A percentile compares a stretch with the other conserved stretches of the same genome.
These are phyloP conservation scores for Cercocebus atys DNA, from an alignment of 2,113 vertebrate species.

Conservation along the genomic window DNA sequence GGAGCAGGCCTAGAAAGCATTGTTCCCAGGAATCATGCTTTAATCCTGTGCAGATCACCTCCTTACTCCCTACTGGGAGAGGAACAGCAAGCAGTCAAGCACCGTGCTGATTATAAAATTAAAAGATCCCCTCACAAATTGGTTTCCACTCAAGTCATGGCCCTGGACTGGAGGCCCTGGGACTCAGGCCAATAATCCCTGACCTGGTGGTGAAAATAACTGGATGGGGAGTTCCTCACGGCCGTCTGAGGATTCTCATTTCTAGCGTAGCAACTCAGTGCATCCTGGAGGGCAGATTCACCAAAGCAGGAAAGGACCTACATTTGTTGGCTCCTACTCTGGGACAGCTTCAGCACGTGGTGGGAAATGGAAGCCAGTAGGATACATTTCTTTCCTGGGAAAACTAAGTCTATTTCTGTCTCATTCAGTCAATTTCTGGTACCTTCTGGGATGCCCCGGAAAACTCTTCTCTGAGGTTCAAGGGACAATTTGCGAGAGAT, in stretches of 20 bases:
- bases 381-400: background rate
- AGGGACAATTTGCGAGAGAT: background rate
- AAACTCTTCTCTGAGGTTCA: background rate
- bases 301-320: background rate
- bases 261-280: background rate
- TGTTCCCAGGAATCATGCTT: accelerated
- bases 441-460: background rate
- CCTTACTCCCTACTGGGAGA: background rate
- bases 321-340: background rate
- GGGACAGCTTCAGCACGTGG: background rate
- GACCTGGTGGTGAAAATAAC: background rate
- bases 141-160: background rate
- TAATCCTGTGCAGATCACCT: background rate
- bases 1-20: background rate
- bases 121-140: background rate
- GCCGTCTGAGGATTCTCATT: background rate
- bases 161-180: background rate
- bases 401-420: background rate
- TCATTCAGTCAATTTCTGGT: background rate
- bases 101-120: background rate
- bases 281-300: too few species aligned
- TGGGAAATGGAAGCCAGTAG: background rate
- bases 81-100: background rate
- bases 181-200: background rate
- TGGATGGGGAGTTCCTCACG: background rate